A percentile compares a stretch with the other conserved stretches of the same genome.
phyloP scores from a whole-genome alignment of 2,113 vertebrate species.

The Motacilla alba region DNA sequence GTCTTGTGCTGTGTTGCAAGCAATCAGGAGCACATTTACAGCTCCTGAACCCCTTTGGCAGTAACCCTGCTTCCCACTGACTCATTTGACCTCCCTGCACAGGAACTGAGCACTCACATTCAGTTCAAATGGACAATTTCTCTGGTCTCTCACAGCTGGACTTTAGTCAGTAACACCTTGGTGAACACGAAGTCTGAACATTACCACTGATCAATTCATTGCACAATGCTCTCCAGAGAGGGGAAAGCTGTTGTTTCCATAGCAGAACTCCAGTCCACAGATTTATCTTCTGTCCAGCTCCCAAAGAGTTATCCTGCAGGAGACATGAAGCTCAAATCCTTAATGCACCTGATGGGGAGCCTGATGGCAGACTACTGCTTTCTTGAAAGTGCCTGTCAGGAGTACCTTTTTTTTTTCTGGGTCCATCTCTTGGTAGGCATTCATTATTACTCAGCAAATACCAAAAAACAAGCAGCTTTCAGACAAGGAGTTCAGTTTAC shows the following conservation, averaged over 20 bases:
- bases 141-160: neutral
- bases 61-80: neutral
- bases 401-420: neutral
- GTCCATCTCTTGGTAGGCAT: neutral
- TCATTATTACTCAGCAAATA: neutral
- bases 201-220: neutral
- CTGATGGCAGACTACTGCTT: neutral
- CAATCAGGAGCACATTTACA: neutral
- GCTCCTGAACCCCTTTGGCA: neutral
- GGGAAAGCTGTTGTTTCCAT: neutral
- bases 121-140: neutral
- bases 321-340: neutral
- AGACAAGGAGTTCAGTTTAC: neutral
- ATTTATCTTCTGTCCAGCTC: neutral
- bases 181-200: neutral
- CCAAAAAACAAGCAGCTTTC: neutral
- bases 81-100: rapidly evolving
- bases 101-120: rapidly evolving
- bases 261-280: neutral
- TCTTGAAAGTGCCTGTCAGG: neutral
- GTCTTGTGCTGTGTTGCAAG: neutral
- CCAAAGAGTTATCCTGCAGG: neutral
- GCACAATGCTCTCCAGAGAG: neutral
- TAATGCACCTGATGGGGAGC: neutral
- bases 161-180: neutral